Evolutionary conservation across 2,113 vertebrate genomes (phyloP).

Genomic region (rabbit (Oryctolagus cuniculus)): DNA sequence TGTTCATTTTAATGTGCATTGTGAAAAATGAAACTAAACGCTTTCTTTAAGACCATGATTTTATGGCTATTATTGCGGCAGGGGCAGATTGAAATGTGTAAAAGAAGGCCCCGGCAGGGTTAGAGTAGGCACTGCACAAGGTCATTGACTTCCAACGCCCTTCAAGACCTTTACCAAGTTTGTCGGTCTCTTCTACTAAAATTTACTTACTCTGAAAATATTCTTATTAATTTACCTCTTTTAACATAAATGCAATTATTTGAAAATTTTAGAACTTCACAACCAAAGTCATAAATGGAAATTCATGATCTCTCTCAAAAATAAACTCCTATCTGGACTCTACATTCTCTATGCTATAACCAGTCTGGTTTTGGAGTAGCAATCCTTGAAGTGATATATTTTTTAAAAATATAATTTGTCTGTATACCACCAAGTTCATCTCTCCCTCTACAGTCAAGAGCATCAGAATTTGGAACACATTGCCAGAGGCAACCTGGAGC

Average conservation of each 20-base stretch:
- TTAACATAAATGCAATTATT: conserved; percentile 3
- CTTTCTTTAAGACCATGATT: background rate
- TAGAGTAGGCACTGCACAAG: background rate
- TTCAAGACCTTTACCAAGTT: background rate
- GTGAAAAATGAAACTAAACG: background rate
- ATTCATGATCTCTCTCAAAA: background rate
- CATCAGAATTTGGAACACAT: background rate
- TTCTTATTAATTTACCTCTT: background rate
- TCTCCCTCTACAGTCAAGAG: background rate
- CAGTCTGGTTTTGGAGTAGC: background rate
- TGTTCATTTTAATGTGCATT: background rate
- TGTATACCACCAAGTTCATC: background rate
- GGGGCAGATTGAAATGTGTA: background rate
- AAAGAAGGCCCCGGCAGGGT: background rate
- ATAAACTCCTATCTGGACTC: conserved; percentile 1
- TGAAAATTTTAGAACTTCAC: background rate
- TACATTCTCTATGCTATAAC: background rate
- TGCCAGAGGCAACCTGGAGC: background rate
- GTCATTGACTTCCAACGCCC: background rate
- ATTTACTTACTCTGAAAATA: background rate
- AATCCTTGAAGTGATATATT: conserved; percentile 10
- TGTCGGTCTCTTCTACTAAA: background rate
- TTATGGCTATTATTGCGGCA: background rate
- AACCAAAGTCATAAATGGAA: conserved; percentile 49
- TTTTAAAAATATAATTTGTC: background rate